phyloP scores from a whole-genome alignment of 1,140 invertebrate species.

The Drepana arcuata region DNA sequence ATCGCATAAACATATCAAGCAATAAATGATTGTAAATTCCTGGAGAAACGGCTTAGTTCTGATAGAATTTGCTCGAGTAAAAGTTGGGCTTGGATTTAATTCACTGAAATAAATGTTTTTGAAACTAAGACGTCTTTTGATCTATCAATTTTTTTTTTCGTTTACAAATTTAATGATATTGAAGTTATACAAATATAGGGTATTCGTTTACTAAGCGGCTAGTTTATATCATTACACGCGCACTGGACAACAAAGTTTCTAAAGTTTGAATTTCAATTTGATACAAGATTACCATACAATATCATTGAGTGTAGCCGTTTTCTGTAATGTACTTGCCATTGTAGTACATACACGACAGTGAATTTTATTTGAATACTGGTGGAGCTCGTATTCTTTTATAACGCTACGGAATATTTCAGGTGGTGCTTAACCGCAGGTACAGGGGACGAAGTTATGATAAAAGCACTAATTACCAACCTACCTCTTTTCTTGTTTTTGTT shows the following conservation, averaged over 20 bases:
- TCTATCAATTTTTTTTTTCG: too few species aligned
- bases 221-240: slow-evolving; percentile 4
- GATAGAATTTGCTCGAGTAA: too few species aligned
- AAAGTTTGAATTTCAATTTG: slow-evolving; percentile 10
- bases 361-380: slow-evolving; percentile 11
- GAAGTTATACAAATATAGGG: too few species aligned
- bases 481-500: slow-evolving; percentile 6
- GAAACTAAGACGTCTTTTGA: too few species aligned
- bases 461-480: slow-evolving; percentile 21
- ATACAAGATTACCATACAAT: slow-evolving; percentile 8
- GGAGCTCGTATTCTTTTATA: slow-evolving; percentile 14
- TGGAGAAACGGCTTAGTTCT: too few species aligned
- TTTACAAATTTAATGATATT: too few species aligned
- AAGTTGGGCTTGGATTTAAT: too few species aligned
- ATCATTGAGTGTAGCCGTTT: slow-evolving; percentile 4
- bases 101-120: too few species aligned
- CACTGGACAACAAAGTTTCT: slow-evolving; percentile 5
- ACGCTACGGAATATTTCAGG: slow-evolving; percentile 13
- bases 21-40: too few species aligned
- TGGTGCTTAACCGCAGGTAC: slow-evolving; percentile 15
- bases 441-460: slow-evolving; percentile 16
- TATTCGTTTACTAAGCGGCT: too few species aligned
- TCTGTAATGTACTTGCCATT: slow-evolving; percentile 1
- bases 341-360: slow-evolving; percentile 3
- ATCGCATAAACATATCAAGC: too few species aligned